Evolutionary conservation across 2,888 invertebrate species (phyloP), one percentile per base, ranked within the genome.

Genomic region (Lasioglossum malachurum): DNA sequence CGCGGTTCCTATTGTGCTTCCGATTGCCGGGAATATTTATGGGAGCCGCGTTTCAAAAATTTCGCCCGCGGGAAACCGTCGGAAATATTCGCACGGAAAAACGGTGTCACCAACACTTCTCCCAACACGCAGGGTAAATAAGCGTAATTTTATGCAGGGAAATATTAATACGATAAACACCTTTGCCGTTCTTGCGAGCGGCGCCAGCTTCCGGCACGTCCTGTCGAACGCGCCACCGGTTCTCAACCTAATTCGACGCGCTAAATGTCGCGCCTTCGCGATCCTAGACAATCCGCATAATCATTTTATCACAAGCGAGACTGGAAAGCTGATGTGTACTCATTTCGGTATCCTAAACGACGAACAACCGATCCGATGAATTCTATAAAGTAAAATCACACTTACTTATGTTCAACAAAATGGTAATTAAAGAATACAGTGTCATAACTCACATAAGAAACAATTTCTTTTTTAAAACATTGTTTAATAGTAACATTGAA

Each of bases 1-100:
- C 72, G 38, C n/a, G 44, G 19, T 80, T 38, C 27, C 80, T 23
- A 44, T 80, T 60, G 44, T 57, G 44, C 41, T 44, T 23, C 53
- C 46, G 46, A 74, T 75, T 80, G 53, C 53, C 35, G 44, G 27
- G 35, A 0, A 38, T 57, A 75, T 80, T 83, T 46, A 60, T 38
- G 75, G 27, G 38, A 23, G 3, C 4, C 31, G 60, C 8, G 27
- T 75, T 57, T 44, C 60, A 75, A 60, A 60, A 38, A 38, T 69
- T 23, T 35, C 10, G 31, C 16, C 35, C 31, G 23, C 23, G 19
- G 35, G 8, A 27, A 38, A 38, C 69, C 69, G 69, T 12, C 23
- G 38, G 4, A 76, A 76, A 60, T 76, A 41, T 31, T 41, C 27
- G 12, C 35, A 8, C 38, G 23, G 53, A n/a, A 14, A 5, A 27